A percentile compares a stretch with the other conserved stretches of the same genome.
These are phyloP conservation scores for Noctua janthina DNA, from an alignment of 2,888 invertebrate species.

Conservation along the genomic window DNA sequence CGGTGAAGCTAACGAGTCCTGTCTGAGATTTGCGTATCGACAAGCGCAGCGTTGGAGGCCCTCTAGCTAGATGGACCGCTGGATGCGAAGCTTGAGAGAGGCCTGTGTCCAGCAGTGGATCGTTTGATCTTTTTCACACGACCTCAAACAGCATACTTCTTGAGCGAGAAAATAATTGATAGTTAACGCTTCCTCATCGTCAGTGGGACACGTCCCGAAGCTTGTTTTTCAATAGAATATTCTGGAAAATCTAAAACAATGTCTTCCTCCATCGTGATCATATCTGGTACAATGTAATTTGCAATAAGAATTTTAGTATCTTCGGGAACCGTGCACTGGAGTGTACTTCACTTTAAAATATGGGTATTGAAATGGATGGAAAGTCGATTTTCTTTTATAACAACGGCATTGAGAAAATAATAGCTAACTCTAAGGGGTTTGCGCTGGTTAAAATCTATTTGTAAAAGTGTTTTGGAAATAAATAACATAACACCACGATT, in stretches of 20 bases:
- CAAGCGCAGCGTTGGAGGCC: background rate
- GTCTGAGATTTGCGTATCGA: background rate
- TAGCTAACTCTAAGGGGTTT: background rate
- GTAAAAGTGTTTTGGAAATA: background rate
- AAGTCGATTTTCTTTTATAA: slow-evolving; percentile 32
- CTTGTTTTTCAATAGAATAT: slow-evolving; percentile 46
- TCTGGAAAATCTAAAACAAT: slow-evolving; percentile 58
- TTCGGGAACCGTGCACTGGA: slow-evolving; percentile 28
- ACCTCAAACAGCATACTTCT: background rate
- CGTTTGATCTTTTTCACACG: background rate
- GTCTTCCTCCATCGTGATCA: slow-evolving; percentile 33
- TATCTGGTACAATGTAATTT: slow-evolving; percentile 57
- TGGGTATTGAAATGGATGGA: slow-evolving; percentile 9
- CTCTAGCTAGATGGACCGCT: background rate
- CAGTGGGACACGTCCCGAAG: background rate
- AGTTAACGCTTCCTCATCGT: background rate
- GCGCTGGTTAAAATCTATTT: background rate
- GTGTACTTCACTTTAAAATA: slow-evolving; percentile 40
- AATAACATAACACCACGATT: background rate
- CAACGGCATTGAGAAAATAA: background rate
- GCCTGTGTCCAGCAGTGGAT: background rate
- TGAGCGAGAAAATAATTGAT: background rate
- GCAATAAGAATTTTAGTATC: slow-evolving; percentile 57
- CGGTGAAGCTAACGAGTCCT: background rate
- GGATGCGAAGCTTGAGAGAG: background rate